A percentile compares a stretch with the other conserved stretches of the same genome.
Evolutionary conservation across 1,140 invertebrate species (phyloP).

Genomic region (Carcinoscorpius rotundicauda): DNA sequence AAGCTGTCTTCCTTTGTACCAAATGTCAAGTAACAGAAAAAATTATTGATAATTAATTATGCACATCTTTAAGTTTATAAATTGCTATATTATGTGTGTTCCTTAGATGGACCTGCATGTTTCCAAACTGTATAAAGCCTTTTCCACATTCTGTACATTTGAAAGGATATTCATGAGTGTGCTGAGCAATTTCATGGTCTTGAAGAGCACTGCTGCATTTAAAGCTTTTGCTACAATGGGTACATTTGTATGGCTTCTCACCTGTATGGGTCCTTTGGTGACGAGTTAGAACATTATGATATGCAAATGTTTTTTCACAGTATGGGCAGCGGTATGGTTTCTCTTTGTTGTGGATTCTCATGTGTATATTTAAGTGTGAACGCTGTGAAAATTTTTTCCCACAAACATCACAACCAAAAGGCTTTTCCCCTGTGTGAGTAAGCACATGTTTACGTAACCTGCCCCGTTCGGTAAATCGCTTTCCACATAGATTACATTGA

Average conservation of each 20-base stretch:
- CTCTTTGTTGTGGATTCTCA: constrained; percentile 42
- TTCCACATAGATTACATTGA: constrained; percentile 14
- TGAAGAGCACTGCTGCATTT: constrained; percentile 1
- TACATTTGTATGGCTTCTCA: too few species aligned
- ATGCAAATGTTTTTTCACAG: constrained; percentile 43
- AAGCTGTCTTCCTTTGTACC: too few species aligned
- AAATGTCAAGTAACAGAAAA: too few species aligned
- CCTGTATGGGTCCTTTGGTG: too few species aligned
- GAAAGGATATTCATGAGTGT: constrained; percentile 76
- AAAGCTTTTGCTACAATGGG: too few species aligned
- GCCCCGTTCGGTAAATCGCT: constrained; percentile 11
- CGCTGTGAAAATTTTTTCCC: constrained; percentile 15
- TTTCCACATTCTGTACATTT: constrained; percentile 90
- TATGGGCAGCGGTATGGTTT: constrained; percentile 47
- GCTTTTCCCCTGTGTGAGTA: constrained; percentile 11
- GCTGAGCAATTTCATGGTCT: neutral
- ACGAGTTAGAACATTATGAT: neutral
- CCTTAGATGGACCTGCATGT: too few species aligned
- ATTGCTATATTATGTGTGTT: too few species aligned
- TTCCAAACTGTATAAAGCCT: constrained; percentile 90
- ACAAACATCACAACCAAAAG: constrained; percentile 14
- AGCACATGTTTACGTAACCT: constrained; percentile 18
- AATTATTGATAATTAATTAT: too few species aligned
- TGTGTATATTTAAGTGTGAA: constrained; percentile 17
- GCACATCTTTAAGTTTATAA: too few species aligned